A percentile compares a stretch with the other conserved stretches of the same genome.
Conservation (phyloP, 1,140 invertebrate genomes). For the Aradophagus sp. region DNA sequence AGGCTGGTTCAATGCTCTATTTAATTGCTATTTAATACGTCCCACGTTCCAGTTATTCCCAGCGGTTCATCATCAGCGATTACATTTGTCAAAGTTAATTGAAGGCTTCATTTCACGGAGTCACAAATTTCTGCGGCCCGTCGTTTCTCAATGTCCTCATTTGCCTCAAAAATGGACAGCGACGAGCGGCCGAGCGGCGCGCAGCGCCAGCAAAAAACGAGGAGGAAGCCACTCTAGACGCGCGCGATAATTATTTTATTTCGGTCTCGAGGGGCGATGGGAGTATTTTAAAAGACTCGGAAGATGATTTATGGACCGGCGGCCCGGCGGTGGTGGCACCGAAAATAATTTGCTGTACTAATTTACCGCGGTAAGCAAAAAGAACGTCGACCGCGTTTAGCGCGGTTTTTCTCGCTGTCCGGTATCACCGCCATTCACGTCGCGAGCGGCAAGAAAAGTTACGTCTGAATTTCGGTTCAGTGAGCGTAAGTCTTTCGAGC, state of each 20-base stretch:
- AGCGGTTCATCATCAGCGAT: constrained; percentile 26
- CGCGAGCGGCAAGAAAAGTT: too few species aligned
- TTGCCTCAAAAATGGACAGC: constrained; percentile 50
- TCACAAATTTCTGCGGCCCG: constrained; percentile 25
- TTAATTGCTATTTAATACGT: constrained; percentile 42
- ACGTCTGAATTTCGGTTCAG: too few species aligned
- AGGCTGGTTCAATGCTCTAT: constrained; percentile 26
- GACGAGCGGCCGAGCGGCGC: not conserved
- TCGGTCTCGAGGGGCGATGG: constrained; percentile 46
- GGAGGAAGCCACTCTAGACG: constrained; percentile 36
- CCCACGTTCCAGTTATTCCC: constrained; percentile 22
- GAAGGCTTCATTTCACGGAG: constrained; percentile 41
- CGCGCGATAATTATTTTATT: constrained; percentile 58
- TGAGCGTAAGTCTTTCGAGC: too few species aligned
- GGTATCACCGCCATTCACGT: too few species aligned
- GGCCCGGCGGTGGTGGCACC: constrained; percentile 14
- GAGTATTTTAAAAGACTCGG: constrained; percentile 54
- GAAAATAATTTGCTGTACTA: constrained; percentile 55
- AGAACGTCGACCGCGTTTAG: too few species aligned
- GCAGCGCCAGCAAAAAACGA: constrained; percentile 20
- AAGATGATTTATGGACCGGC: constrained; percentile 53
- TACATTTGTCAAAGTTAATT: constrained; percentile 54
- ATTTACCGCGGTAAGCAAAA: constrained; percentile 41
- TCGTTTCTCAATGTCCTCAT: constrained; percentile 53
- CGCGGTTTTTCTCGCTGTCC: too few species aligned